phyloP scores from a whole-genome alignment of 2,888 invertebrate genomes.

The Buathra laborator region DNA sequence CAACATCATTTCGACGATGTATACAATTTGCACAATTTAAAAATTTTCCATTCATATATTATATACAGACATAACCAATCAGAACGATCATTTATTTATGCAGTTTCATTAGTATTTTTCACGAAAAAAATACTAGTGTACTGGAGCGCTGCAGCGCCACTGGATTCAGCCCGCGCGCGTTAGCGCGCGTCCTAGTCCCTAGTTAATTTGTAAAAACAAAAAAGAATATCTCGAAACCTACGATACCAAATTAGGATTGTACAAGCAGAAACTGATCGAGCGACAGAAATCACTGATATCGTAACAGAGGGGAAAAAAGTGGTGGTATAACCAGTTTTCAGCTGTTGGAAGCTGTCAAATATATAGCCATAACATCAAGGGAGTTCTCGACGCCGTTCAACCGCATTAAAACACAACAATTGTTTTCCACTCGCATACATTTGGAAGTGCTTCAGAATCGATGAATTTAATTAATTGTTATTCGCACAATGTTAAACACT shows the following conservation, averaged over 20 bases:
- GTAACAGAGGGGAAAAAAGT: neutral
- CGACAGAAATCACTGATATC: constrained; percentile 18
- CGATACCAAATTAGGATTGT: neutral
- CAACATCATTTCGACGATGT: no score
- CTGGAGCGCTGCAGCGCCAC: no score
- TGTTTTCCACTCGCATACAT: no score
- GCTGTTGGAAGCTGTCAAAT: neutral
- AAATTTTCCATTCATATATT: no score
- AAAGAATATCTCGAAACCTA: neutral
- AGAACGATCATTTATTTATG: no score
- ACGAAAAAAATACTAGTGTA: no score
- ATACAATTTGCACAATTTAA: no score
- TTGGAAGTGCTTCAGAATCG: neutral
- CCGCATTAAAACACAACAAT: no score
- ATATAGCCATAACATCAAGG: constrained; percentile 14
- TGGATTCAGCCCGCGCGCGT: no score
- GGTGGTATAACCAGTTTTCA: constrained; percentile 36
- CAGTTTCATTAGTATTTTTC: no score
- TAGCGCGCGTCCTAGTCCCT: no score
- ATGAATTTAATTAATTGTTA: neutral
- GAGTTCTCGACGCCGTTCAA: constrained; percentile 14
- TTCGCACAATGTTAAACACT: neutral
- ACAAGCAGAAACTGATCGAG: neutral
- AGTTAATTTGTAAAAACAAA: neutral
- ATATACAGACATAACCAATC: no score